These are phyloP conservation scores for Cydia amplana DNA, from an alignment of 1,140 invertebrate species.

Conservation along the genomic window DNA sequence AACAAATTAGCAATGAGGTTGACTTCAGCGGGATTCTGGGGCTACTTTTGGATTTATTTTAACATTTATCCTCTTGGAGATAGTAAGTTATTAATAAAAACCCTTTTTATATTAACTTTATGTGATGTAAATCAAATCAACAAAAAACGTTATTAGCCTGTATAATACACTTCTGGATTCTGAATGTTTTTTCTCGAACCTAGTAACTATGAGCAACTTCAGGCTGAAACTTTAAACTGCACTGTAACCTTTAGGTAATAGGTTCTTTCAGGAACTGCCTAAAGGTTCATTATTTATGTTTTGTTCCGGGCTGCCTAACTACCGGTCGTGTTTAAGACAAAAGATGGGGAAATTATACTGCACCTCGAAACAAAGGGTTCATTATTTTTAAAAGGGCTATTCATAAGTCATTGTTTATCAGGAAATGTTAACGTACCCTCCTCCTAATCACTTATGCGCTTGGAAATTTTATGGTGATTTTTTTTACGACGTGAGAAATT, in stretches of 20 bases:
- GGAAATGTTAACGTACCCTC: background rate
- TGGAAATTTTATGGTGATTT: background rate
- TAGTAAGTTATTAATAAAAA: background rate
- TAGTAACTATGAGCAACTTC: background rate
- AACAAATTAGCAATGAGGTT: conserved; percentile 17
- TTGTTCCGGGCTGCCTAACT: conserved; percentile 8
- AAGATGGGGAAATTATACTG: conserved; percentile 22
- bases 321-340: background rate
- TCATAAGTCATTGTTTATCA: conserved; percentile 25
- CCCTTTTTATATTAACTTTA: background rate
- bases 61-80: background rate
- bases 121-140: no score
- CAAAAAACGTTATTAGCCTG: no score
- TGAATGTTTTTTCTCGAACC: no score
- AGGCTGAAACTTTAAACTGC: background rate
- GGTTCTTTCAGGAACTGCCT: background rate
- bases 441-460: background rate
- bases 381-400: conserved; percentile 29
- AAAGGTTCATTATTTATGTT: conserved; percentile 20
- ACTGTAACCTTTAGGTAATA: conserved; percentile 2
- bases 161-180: no score
- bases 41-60: background rate
- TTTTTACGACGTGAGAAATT: background rate
- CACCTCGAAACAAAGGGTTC: conserved; percentile 22
- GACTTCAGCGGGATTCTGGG: conserved; percentile 11